Evolutionary conservation across 1,140 invertebrate genomes (phyloP).

Genomic region (Scaptomyza pallida): DNA sequence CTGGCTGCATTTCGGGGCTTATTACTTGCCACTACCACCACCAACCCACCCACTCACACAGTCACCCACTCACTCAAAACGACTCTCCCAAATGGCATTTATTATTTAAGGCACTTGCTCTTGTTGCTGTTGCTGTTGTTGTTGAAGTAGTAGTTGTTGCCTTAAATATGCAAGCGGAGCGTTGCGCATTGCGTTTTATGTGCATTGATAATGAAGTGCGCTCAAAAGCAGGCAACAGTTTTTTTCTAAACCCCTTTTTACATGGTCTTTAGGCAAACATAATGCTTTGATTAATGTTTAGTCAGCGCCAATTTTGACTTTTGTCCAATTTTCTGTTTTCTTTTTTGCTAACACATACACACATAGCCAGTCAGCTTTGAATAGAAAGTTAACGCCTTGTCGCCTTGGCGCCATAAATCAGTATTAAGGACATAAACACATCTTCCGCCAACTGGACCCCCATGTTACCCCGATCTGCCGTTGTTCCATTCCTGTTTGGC

Average conservation of each 20-base stretch:
- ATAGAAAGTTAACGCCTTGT: slow-evolving; percentile 26
- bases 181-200: slow-evolving; percentile 48
- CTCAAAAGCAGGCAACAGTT: slow-evolving; percentile 56
- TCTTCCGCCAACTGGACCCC: slow-evolving; percentile 17
- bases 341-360: neutral
- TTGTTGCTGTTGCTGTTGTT: slow-evolving; percentile 22
- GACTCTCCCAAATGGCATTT: slow-evolving; percentile 34
- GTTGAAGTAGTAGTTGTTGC: slow-evolving; percentile 50
- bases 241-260: slow-evolving; percentile 23
- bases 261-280: slow-evolving; percentile 65
- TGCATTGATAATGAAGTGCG: slow-evolving; percentile 68
- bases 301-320: slow-evolving; percentile 40
- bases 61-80: neutral
- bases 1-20: slow-evolving; percentile 25
- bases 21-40: neutral
- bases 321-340: neutral
- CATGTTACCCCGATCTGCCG: neutral
- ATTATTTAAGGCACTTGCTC: slow-evolving; percentile 51
- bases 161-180: slow-evolving; percentile 41
- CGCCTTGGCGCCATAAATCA: slow-evolving; percentile 61
- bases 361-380: neutral
- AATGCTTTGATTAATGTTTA: slow-evolving; percentile 75
- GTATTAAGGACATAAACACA: slow-evolving; percentile 77
- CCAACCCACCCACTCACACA: too few relatives aligned
- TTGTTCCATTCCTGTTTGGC: neutral